A percentile compares a stretch with the other conserved stretches of the same genome.
Evolutionary conservation across 2,113 vertebrate species (phyloP).

Genomic region (Theristicus caerulescens): DNA sequence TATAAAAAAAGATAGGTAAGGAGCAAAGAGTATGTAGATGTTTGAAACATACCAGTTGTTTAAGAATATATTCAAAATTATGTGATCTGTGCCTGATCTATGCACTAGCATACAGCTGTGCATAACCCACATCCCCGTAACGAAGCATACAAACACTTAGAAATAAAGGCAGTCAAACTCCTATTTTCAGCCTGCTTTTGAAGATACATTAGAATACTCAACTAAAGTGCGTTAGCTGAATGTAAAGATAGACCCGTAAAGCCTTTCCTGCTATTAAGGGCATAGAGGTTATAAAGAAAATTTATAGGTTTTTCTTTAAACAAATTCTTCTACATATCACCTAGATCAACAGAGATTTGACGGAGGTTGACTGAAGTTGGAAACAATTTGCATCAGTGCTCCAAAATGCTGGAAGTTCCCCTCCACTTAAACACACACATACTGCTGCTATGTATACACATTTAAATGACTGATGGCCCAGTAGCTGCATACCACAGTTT

Average conservation of each 20-base stretch:
- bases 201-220: not conserved
- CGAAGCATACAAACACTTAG: not conserved
- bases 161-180: not conserved
- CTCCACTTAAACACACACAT: not conserved
- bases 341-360: not conserved
- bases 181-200: not conserved
- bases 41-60: not conserved
- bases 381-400: not conserved
- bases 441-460: not conserved
- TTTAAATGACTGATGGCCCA: not conserved
- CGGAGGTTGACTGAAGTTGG: not conserved
- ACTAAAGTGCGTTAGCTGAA: not conserved
- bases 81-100: not conserved
- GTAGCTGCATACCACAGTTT: not conserved
- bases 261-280: not conserved
- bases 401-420: not conserved
- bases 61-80: not conserved
- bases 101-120: not conserved
- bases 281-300: not conserved
- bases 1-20: slow-evolving; percentile 13
- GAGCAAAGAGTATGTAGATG: too few species aligned
- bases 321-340: not conserved
- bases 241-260: not conserved
- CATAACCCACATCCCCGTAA: not conserved
- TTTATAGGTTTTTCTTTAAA: not conserved